Evolutionary conservation across 2,797 vertebrate genomes (phyloP), one percentile per base, ranked within the genome.

Genomic region (Knipowitschia caucasica): DNA sequence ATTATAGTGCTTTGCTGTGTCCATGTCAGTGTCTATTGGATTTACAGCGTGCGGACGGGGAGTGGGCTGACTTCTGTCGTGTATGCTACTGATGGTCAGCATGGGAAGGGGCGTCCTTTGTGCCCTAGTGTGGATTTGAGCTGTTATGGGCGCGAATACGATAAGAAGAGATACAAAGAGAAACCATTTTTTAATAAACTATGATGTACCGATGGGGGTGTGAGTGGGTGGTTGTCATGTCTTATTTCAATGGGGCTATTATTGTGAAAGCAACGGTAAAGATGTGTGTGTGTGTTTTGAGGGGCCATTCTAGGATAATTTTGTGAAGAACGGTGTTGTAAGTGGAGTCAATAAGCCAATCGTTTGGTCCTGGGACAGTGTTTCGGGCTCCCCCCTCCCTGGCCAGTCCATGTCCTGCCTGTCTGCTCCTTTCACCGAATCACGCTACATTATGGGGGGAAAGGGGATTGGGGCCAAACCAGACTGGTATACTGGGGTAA

Each of bases 41-140:
- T 62, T 70, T 58, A 61, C 57, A 57, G 54, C 44, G 23, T 30
- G 33, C 33, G 7, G 18, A 23, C n/a, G 50, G 29, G 50, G 39
- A 47, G 60, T 36, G 36, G 23, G 34, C 7, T 42, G 2, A n/a
- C n/a, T n/a, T n/a, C 39, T 43, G 59, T 71, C 66, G 62, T 65
- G n/a, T 58, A 55, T 66, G 68, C 59, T 66, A 66, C 62, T 62
- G 46, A 58, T 43, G 49, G n/a, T n/a, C 50, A 17, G 62, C 57
- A 62, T 65, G 62, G 38, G 54, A 65, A 71, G 68, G 21, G 53
- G n/a, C n/a, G n/a, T n/a, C 44, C 47, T 46, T 59, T 55, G 59
- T 66, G n/a, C n/a, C 33, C 36, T 26, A 29, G 21, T 52, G 67
- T 64, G 50, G 29, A 30, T 29, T 45, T 31, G 45, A 39, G 47